These are phyloP conservation scores for Dicyrtomina minuta DNA, from an alignment of 2,888 invertebrate species.

Conservation along the genomic window DNA sequence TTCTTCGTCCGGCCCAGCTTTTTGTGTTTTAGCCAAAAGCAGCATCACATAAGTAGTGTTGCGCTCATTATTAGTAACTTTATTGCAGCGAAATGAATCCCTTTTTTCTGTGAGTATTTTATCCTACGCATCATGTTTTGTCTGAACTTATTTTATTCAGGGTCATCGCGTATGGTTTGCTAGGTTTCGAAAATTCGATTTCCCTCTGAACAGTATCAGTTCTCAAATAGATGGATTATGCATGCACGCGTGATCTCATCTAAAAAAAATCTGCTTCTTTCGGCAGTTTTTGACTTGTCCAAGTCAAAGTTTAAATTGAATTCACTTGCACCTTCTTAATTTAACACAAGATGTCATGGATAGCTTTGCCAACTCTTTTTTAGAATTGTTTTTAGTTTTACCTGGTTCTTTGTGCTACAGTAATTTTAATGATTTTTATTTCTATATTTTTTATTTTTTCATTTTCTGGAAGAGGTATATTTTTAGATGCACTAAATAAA, in stretches of 20 bases:
- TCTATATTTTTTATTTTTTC: neutral
- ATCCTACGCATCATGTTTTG: conserved; percentile 1
- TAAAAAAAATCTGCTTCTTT: neutral
- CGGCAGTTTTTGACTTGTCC: neutral
- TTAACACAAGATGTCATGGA: neutral
- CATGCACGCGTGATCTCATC: conserved; percentile 2
- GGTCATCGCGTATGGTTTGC: neutral
- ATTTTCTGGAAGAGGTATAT: too few species aligned
- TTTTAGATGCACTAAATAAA: too few species aligned
- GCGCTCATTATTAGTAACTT: too few species aligned
- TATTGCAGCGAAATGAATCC: too few species aligned
- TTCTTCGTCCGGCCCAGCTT: too few species aligned
- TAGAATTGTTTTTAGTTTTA: too few species aligned
- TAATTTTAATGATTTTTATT: too few species aligned
- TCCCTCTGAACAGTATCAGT: conserved; percentile 4
- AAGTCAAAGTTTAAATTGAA: too few species aligned
- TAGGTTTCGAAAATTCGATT: conserved; percentile 3
- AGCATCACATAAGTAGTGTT: too few species aligned
- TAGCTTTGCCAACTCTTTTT: neutral
- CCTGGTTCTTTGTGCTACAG: too few species aligned
- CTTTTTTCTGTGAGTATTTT: too few species aligned
- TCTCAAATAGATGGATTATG: neutral
- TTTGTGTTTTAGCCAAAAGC: too few species aligned
- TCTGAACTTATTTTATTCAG: neutral
- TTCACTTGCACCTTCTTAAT: neutral